Evolutionary conservation across 2,797 vertebrate genomes (phyloP).

Genomic region (Mormyrops attenuatus): DNA sequence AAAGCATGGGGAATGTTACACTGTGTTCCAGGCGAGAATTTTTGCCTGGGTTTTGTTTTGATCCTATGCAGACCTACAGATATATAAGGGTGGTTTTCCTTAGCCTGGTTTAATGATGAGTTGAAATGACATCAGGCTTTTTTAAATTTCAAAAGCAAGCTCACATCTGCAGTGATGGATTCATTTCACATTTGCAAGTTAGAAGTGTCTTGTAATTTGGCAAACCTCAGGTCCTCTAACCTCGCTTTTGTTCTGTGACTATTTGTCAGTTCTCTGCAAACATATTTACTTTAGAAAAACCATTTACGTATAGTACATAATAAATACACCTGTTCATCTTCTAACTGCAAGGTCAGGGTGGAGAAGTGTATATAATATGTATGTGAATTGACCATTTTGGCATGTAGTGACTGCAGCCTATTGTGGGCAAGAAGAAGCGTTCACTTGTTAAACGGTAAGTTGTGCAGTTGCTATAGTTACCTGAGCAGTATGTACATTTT

Average conservation of each 20-base stretch:
- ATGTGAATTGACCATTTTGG: background rate
- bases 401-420: background rate
- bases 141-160: background rate
- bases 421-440: background rate
- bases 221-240: background rate
- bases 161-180: background rate
- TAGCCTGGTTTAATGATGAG: background rate
- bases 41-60: background rate
- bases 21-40: slow-evolving; percentile 22
- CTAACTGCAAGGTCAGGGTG: background rate
- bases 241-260: background rate
- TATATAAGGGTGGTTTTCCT: background rate
- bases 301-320: background rate
- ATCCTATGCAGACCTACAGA: background rate
- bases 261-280: background rate
- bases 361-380: background rate
- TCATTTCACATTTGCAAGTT: background rate
- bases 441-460: background rate
- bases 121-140: background rate
- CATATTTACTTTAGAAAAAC: background rate
- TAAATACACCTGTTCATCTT: background rate
- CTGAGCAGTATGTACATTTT: background rate
- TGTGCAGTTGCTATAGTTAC: slow-evolving; percentile 5
- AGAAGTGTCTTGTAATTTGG: background rate
- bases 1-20: slow-evolving; percentile 31